phyloP scores from a whole-genome alignment of 2,797 vertebrate species.

The Alcedo quadribrachys region DNA sequence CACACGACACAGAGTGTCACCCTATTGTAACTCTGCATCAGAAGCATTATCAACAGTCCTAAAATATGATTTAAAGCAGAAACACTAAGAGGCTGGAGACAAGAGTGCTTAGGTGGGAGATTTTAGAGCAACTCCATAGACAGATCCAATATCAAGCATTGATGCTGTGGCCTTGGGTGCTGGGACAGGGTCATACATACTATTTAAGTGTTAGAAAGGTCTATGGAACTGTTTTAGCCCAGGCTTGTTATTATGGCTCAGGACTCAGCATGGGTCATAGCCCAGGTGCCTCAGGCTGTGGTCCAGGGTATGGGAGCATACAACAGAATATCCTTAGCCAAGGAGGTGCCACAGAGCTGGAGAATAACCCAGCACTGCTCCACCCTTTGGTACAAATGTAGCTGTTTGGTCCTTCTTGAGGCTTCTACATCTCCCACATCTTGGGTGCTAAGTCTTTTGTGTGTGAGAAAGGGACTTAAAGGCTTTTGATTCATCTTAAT shows the following conservation, averaged over 20 bases:
- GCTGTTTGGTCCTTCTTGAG: not conserved
- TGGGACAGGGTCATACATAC: not conserved
- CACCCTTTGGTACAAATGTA: not conserved
- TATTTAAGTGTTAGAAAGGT: not conserved
- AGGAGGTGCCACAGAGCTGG: not conserved
- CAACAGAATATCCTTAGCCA: not conserved
- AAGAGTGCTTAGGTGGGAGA: not conserved
- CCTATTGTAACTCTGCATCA: not conserved
- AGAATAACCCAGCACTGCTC: not conserved
- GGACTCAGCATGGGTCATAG: not conserved
- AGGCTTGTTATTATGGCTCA: not conserved
- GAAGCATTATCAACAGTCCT: not conserved
- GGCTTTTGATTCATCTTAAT: constrained; percentile 6
- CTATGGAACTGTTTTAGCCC: not conserved
- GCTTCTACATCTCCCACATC: not conserved
- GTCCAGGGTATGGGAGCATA: not conserved
- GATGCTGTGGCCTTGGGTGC: not conserved
- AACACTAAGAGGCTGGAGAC: not conserved
- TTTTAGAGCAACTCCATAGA: not conserved
- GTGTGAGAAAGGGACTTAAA: constrained; percentile 1
- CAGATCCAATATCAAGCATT: not conserved
- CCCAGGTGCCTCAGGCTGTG: not conserved
- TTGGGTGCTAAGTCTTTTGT: not conserved
- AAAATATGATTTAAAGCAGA: not conserved
- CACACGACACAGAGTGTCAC: not conserved